These are phyloP conservation scores for Dryobota labecula DNA, from an alignment of 2,888 invertebrate genomes.

Conservation along the genomic window DNA sequence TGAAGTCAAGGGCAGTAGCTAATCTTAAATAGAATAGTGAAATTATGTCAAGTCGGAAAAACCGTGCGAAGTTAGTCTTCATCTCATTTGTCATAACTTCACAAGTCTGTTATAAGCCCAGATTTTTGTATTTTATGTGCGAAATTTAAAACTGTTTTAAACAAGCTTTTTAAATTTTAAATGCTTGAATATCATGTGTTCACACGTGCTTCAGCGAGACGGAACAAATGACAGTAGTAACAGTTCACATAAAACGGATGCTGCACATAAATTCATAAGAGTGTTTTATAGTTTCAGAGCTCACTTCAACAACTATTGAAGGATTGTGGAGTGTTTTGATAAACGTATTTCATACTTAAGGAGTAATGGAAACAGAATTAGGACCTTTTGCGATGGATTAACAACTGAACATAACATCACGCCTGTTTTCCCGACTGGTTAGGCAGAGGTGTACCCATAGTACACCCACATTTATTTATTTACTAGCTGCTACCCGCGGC, in stretches of 20 bases:
- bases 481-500: too few species aligned
- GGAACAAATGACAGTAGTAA: constrained; percentile 27
- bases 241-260: constrained; percentile 31
- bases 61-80: not conserved
- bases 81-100: constrained; percentile 9
- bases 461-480: too few species aligned
- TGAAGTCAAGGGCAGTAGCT: too few species aligned
- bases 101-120: not conserved
- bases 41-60: not conserved
- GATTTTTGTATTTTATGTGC: not conserved
- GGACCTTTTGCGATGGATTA: not conserved
- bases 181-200: constrained; percentile 26
- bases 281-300: constrained; percentile 21
- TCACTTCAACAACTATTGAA: constrained; percentile 21
- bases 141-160: constrained; percentile 14
- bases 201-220: constrained; percentile 10
- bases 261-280: constrained; percentile 23
- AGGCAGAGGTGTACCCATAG: not conserved
- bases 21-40: not conserved
- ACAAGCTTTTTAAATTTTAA: constrained; percentile 31
- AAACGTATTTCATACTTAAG: too few species aligned
- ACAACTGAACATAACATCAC: not conserved
- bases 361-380: not conserved
- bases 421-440: not conserved
- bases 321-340: not conserved